These are phyloP conservation scores for Petrolisthes manimaculis DNA, from an alignment of 2,888 invertebrate species.

Conservation along the genomic window DNA sequence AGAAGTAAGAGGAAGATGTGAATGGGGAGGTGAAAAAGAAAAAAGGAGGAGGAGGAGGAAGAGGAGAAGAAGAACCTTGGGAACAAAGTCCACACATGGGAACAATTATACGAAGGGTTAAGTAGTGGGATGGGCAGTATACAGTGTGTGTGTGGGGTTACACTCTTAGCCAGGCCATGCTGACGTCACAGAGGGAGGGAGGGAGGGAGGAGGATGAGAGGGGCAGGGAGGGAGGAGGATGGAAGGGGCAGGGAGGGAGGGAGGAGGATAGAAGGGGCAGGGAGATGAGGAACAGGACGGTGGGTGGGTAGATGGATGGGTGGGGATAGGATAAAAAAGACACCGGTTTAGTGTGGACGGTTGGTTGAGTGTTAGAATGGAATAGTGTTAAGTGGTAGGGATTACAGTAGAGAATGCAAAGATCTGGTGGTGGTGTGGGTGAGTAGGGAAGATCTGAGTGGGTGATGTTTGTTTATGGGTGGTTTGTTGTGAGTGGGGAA, in stretches of 20 bases:
- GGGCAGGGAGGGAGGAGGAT: neutral
- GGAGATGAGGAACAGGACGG: neutral
- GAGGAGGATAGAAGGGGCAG: neutral
- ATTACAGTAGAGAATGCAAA: too few species aligned
- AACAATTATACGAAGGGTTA: conserved; percentile 34
- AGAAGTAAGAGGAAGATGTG: neutral
- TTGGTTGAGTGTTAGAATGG: too few species aligned
- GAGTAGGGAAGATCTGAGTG: too few species aligned
- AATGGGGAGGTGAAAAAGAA: neutral
- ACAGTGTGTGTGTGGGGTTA: conserved; percentile 10
- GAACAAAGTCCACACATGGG: conserved; percentile 30
- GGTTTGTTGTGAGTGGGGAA: too few species aligned
- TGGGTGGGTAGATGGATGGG: neutral
- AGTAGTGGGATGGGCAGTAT: neutral
- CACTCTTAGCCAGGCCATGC: conserved; percentile 21
- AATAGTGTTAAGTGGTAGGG: too few species aligned
- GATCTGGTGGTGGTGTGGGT: too few species aligned
- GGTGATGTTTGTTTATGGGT: too few species aligned
- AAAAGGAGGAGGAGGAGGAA: neutral
- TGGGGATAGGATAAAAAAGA: too few species aligned
- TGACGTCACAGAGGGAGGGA: conserved; percentile 29
- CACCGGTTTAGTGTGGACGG: too few species aligned
- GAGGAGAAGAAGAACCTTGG: conserved; percentile 9
- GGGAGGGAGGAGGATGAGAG: neutral
- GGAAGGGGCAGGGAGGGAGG: neutral